phyloP scores from a whole-genome alignment of 2,797 vertebrate genomes.

The Tiaroga cobitis region DNA sequence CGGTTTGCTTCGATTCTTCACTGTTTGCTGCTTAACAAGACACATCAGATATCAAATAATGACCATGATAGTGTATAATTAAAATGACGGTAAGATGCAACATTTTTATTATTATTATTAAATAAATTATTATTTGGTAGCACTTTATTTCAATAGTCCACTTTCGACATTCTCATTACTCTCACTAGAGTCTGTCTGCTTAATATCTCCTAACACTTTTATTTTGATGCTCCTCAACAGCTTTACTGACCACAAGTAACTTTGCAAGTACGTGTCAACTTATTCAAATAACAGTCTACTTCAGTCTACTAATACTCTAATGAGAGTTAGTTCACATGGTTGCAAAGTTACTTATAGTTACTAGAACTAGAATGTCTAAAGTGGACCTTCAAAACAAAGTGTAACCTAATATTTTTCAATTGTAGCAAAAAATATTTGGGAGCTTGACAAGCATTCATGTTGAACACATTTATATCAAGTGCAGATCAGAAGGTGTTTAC shows the following conservation, averaged over 20 bases:
- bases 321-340: no score
- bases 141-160: background rate
- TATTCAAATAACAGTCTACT: background rate
- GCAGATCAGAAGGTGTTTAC: background rate
- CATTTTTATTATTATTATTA: no score
- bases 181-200: no score
- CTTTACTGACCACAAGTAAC: no score
- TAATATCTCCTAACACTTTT: no score
- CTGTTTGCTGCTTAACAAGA: background rate
- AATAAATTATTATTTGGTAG: background rate
- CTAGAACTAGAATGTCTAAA: no score
- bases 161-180: background rate
- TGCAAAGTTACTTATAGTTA: no score
- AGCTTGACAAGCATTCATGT: background rate
- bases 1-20: background rate
- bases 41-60: conserved; percentile 14
- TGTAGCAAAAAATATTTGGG: background rate
- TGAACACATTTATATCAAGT: background rate
- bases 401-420: background rate
- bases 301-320: background rate
- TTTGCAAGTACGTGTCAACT: background rate
- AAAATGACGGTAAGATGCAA: background rate
- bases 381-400: background rate
- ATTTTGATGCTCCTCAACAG: background rate
- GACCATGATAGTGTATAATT: background rate